Evolutionary conservation across 2,888 invertebrate genomes (phyloP), one percentile per base, ranked within the genome.

Genomic region (Orthonychiurus folsomi): DNA sequence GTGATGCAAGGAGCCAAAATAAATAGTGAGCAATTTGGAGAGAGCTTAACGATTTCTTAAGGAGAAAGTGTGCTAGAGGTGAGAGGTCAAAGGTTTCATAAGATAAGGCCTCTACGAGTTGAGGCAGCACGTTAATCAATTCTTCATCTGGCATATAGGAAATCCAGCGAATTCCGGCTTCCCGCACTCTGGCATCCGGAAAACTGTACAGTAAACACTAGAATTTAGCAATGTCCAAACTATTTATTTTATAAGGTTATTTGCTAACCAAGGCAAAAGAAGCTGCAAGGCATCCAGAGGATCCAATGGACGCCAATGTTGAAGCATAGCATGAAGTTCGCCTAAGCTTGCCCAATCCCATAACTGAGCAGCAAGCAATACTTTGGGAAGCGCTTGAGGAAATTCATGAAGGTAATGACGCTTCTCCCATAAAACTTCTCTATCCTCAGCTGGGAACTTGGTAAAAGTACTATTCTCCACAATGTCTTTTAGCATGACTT

Each of bases 21-120:
- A 97, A 81, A 74, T 89, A 86, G 79, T 97, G 97, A 1, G 96
- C 93, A 60, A 97, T 88, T 60, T 93, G 84, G 0, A 95, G 90
- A 20, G 92, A 91, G 28, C 86, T 82, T 63, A 94, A 80, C 0
- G 94, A 86, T 65, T 92, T 84, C 66, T 91, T 87, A 23, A 94
- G 78, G 57, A 94, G 79, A 74, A 93, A 86, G 71, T 83, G 81
- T 0, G 93, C 89, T 61, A 96, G 81, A 0, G 91, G 84, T 18
- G 93, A 93, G 54, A 89, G 85, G 76, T 95, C 93, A 75, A 91
- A 93, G 1, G 88, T 93, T 80, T 90, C 94, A 77, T 86, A 90
- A 71, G 89, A 90, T 74, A 91, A 80, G 66, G 87, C 95, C 79
- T 95, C 93, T 53, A 94, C 85, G 15, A 97, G 80, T 75, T 99